Evolutionary conservation across 30 jellyfish, hydroid and myxozoan species (phyloP), one percentile per base, ranked within the genome.

Genomic region (Aurelia aurita complex sp. Pacific): DNA sequence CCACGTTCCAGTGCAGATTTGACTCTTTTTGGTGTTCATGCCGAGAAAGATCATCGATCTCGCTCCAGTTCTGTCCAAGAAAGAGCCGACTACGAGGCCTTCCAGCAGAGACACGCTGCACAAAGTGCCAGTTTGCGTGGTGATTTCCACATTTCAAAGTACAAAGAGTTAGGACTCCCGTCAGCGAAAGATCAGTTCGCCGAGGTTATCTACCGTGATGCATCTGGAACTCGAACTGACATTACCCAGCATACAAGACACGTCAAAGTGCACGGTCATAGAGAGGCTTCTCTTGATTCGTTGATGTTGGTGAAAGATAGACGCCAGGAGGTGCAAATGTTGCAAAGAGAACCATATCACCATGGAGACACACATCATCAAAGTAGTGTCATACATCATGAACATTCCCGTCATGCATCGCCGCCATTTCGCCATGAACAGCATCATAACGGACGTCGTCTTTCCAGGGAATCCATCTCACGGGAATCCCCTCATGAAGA

Each of bases 281-380:
- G n/a, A 38, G 62, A 38, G 62, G 64, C n/a, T 35, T 8, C 85
- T 1, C 60, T 18, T 8, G 74, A 50, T 29, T 34, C 85, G 17
- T 57, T 51, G 60, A 59, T 50, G 46, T 75, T 50, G 4, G 9
- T 34, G 29, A 75, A 67, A 33, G 74, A 75, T 8, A 59, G 46
- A 17, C 17, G 64, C 32, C 85, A 59, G 0, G 74, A 75, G 10
- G 61, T 34, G 23, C 34, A 53, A 33, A 55, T 55, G 36, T 33
- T 59, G 73, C 89, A 65, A 7, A 64, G 72, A 19, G 89, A 79
- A 52, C 73, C 80, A 0, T 57, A 46, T 43, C 89, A 64, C 50
- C 65, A 64, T 32, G 52, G 78, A 17, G 73, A 79, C 40, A 57
- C 73, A 14, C 73, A 38, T 57, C 80, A 64, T 15, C 23, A 38